Base-by-base conservation (phyloP, 2,888 invertebrate genomes). In the Andrena praecox region DNA sequence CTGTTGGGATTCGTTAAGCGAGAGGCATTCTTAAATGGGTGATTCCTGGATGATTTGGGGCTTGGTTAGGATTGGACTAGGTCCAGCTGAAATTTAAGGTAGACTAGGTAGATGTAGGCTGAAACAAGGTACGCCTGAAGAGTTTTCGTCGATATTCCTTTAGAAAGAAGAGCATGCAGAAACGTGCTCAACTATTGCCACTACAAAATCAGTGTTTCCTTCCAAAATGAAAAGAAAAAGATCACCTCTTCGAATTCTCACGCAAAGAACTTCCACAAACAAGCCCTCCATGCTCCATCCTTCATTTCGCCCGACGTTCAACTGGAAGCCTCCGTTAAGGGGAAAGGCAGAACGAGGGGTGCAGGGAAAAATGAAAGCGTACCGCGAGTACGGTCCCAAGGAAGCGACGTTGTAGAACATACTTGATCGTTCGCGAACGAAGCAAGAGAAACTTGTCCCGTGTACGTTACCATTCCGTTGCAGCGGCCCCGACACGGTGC, bases 381-480 rank as follows among this genome's bases (percentile, higher is more conserved):
- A 64, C 59, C 16, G 63, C 27, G 72, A 48, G 64, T 52, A 75
- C 75, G 68, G 69, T 73, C 73, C 62, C 12, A 24, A 64, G 52
- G 76, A 68, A 77, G 60, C 68, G 56, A 16, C 66, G 64, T 75
- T 56, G 71, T 77, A 80, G 78, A 72, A 87, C 76, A 77, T 69
- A 83, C 78, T 83, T 83, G 79, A 87, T 87, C 86, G 85, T 86
- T 82, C 76, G 69, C 33, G 75, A 72, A 76, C 74, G 70, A 52
- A 80, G 63, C 64, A 76, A 83, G 80, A 5, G 86, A 80, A 85
- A 85, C 83, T 85, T 80, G 86, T 86, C 74, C 71, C 59, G 70
- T 72, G 74, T 69, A 79, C 71, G 33, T 78, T 77, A 78, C 52
- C 35, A 50, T 12, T n/a, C 12, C 1, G 16, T 33, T 64, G 20